These are phyloP conservation scores for Gastracanthus pulcherrimus DNA, from an alignment of 2,888 invertebrate genomes.

Conservation along the genomic window DNA sequence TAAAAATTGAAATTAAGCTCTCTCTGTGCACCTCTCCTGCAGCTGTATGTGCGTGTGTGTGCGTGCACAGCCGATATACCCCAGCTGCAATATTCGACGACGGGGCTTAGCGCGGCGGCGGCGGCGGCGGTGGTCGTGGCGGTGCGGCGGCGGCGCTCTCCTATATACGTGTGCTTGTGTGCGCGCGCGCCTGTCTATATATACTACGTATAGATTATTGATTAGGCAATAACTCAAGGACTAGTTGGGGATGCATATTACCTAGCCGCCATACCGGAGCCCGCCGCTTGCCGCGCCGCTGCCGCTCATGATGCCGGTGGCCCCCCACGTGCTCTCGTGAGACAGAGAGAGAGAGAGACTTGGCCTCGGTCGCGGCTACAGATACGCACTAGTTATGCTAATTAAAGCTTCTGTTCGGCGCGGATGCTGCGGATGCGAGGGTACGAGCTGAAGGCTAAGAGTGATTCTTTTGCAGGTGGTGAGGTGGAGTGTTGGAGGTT, in stretches of 20 bases:
- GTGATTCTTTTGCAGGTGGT: background rate
- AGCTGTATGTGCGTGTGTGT: no score
- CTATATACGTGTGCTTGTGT: slow-evolving; percentile 36
- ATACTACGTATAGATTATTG: slow-evolving; percentile 77
- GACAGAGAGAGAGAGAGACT: background rate
- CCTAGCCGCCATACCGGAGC: slow-evolving; percentile 70
- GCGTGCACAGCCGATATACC: slow-evolving; percentile 63
- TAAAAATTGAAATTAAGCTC: slow-evolving; percentile 48
- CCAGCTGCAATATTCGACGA: slow-evolving; percentile 74
- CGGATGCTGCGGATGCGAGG: slow-evolving; percentile 58
- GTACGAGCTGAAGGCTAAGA: no score
- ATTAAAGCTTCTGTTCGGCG: no score
- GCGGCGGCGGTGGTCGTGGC: slow-evolving; percentile 66
- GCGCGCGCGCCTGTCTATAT: slow-evolving; percentile 61
- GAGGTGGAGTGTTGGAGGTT: background rate
- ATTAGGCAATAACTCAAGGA: slow-evolving; percentile 78
- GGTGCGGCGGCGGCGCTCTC: slow-evolving; percentile 61
- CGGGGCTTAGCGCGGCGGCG: slow-evolving; percentile 65
- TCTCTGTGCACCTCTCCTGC: background rate
- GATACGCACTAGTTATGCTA: slow-evolving; percentile 73
- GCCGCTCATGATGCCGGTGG: slow-evolving; percentile 20
- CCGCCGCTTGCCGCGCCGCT: background rate
- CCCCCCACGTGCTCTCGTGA: slow-evolving; percentile 8
- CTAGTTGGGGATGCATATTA: slow-evolving; percentile 76
- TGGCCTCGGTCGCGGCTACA: slow-evolving; percentile 51